phyloP scores from a whole-genome alignment of 2,113 vertebrate species.

The Neogobius melanostomus region DNA sequence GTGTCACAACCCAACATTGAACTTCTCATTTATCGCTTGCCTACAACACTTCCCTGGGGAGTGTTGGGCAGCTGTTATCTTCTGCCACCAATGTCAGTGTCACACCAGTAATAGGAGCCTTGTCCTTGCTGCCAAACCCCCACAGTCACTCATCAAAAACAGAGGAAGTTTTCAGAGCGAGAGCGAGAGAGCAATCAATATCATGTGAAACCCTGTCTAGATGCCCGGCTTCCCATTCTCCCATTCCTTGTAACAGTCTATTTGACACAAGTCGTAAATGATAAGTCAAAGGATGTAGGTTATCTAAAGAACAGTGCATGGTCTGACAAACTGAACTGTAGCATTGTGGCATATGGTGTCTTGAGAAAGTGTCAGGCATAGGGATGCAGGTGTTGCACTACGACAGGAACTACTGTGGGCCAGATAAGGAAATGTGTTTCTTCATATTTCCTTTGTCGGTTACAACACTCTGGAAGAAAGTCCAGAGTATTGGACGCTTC shows the following conservation, averaged over 20 bases:
- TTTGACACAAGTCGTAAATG: constrained; percentile 20
- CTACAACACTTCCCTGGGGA: constrained; percentile 66
- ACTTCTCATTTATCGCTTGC: constrained; percentile 58
- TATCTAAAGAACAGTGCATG: constrained; percentile 42
- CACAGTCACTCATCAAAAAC: constrained; percentile 44
- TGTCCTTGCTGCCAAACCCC: constrained; percentile 24
- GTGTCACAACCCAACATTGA: not conserved
- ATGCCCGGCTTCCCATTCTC: constrained; percentile 52
- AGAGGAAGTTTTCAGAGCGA: constrained; percentile 60
- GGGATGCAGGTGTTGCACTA: constrained; percentile 45
- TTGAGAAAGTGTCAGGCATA: constrained; percentile 29
- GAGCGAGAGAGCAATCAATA: constrained; percentile 52
- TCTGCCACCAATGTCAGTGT: constrained; percentile 59
- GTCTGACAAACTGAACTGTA: constrained; percentile 34
- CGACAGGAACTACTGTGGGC: constrained; percentile 13
- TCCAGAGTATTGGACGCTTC: not conserved
- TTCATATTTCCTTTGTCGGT: not conserved
- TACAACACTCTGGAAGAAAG: not conserved
- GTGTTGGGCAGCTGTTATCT: constrained; percentile 69
- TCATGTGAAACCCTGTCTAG: constrained; percentile 54
- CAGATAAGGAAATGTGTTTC: constrained; percentile 8
- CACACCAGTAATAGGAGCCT: constrained; percentile 66
- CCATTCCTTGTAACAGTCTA: constrained; percentile 15
- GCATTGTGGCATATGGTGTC: constrained; percentile 25
- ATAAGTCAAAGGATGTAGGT: constrained; percentile 34